phyloP scores from a whole-genome alignment of 2,797 vertebrate species.

The Mormyrops boulengeri region DNA sequence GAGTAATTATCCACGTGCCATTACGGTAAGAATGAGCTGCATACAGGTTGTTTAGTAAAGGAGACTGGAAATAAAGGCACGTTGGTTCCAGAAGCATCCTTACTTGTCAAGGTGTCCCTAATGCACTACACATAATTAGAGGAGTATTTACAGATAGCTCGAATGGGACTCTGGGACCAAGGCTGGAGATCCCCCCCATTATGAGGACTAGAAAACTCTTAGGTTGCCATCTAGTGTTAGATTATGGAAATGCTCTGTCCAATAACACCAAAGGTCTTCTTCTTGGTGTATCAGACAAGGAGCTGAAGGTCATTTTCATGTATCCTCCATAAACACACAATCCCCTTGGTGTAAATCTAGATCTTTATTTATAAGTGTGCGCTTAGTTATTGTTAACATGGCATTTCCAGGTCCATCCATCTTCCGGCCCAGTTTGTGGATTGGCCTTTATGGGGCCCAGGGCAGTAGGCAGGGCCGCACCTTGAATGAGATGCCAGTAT shows the following conservation, averaged over 20 bases:
- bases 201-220: background rate
- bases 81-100: background rate
- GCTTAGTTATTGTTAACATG: slow-evolving; percentile 1
- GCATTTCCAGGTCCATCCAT: background rate
- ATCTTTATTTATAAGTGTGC: background rate
- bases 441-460: background rate
- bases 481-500: background rate
- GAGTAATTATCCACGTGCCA: background rate
- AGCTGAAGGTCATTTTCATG: background rate
- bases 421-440: background rate
- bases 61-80: background rate
- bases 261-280: background rate
- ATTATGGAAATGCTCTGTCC: background rate
- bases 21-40: background rate
- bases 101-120: background rate
- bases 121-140: background rate
- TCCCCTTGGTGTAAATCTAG: background rate
- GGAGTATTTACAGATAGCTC: background rate
- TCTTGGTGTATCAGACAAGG: background rate
- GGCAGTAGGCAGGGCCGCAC: background rate
- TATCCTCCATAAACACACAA: background rate
- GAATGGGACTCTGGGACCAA: background rate
- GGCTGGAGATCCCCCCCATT: background rate
- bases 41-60: background rate
- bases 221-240: slow-evolving; percentile 7